phyloP scores from a whole-genome alignment of 2,888 invertebrate species.

The Machimus atricapillus region DNA sequence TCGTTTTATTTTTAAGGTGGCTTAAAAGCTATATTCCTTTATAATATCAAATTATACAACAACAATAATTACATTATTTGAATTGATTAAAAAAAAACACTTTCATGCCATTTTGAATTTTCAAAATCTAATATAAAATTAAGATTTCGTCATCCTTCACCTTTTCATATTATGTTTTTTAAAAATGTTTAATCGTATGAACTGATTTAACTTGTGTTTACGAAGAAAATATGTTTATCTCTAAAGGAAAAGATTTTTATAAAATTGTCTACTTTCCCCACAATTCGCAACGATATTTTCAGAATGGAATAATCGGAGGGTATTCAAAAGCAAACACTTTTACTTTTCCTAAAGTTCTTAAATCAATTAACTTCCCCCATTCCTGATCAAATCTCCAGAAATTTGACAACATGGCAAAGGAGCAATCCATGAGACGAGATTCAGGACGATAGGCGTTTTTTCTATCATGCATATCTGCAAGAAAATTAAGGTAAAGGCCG shows the following conservation, averaged over 20 bases:
- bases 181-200: neutral
- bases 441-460: neutral
- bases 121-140: too few species aligned
- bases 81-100: too few species aligned
- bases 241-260: neutral
- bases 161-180: too few species aligned
- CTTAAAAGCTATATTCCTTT: too few species aligned
- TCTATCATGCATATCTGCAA: neutral
- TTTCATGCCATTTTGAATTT: too few species aligned
- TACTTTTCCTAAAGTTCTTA: neutral
- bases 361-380: neutral
- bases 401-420: neutral
- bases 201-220: neutral
- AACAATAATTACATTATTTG: too few species aligned
- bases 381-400: neutral
- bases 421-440: neutral
- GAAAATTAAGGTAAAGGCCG: neutral
- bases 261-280: neutral
- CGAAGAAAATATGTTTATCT: neutral
- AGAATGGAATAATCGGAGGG: neutral
- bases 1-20: too few species aligned
- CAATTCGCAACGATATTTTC: neutral
- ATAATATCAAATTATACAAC: too few species aligned
- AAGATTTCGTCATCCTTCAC: too few species aligned
- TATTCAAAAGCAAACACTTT: neutral